Percentiles rank a stretch among this genome's conserved stretches.
Conservation (phyloP, 2,113 vertebrate genomes). For the Clarias macrocephalus region DNA sequence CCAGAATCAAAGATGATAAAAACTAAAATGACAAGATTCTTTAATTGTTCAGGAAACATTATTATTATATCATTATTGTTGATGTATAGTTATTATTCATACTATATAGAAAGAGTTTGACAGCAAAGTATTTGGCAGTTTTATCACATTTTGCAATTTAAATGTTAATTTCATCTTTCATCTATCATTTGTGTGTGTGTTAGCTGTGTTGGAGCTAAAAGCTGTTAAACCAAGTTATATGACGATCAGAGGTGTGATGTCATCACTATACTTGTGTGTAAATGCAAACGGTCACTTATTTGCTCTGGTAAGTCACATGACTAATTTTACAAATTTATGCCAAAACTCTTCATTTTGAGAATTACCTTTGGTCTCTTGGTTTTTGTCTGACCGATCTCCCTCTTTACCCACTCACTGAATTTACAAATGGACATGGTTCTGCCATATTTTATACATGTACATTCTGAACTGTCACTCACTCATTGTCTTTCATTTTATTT, state of each 20-base stretch:
- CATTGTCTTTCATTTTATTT: no score
- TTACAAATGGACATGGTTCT: not conserved
- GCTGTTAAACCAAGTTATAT: constrained; percentile 24
- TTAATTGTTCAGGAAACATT: no score
- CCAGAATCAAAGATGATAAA: not conserved
- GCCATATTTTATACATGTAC: not conserved
- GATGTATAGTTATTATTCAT: no score
- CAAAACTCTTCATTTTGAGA: not conserved
- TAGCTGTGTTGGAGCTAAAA: constrained; percentile 30
- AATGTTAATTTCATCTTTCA: no score
- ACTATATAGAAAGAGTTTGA: no score
- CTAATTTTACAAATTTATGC: not conserved
- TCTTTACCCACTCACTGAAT: not conserved
- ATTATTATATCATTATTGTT: no score
- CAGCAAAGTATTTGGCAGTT: no score
- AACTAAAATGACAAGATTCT: no score
- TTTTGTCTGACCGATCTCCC: not conserved
- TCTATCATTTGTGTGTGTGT: not conserved
- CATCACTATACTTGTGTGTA: constrained; percentile 25
- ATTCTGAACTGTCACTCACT: not conserved
- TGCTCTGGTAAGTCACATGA: constrained; percentile 25
- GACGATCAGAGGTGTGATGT: constrained; percentile 25
- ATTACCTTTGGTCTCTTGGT: not conserved
- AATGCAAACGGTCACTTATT: constrained; percentile 20
- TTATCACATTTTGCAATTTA: no score